phyloP scores from a whole-genome alignment of 2,797 vertebrate genomes.

The Dicrostonyx torquatus region DNA sequence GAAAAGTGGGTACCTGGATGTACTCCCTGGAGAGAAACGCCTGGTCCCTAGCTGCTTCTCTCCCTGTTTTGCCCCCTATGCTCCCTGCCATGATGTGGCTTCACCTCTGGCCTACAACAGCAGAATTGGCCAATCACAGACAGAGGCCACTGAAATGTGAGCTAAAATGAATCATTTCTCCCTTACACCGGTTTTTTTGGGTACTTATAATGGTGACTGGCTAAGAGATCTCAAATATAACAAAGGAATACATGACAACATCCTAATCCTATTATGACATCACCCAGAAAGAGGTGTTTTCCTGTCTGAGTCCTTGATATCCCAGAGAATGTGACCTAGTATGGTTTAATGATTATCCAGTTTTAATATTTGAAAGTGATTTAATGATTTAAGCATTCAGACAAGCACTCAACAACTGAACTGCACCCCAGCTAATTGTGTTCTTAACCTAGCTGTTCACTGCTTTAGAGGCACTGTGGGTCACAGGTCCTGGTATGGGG shows the following conservation, averaged over 20 bases:
- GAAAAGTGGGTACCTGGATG: neutral
- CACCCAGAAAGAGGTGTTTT: neutral
- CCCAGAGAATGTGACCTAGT: neutral
- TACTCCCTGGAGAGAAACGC: no score
- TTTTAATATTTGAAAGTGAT: constrained; percentile 41
- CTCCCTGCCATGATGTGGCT: neutral
- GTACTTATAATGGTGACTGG: neutral
- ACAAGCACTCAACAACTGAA: neutral
- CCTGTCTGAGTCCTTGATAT: neutral
- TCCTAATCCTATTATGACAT: neutral
- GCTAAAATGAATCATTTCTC: neutral
- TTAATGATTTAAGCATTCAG: neutral
- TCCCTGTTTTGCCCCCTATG: neutral
- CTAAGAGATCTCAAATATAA: neutral
- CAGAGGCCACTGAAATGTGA: neutral
- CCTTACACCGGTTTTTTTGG: neutral
- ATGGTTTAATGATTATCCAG: constrained; percentile 2
- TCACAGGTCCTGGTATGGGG: neutral
- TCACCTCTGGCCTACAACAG: neutral
- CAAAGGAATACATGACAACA: neutral
- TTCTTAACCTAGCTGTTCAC: neutral
- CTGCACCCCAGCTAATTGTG: neutral
- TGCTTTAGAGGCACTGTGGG: neutral
- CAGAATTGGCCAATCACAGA: neutral
- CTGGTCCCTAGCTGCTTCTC: neutral